These are phyloP conservation scores for Cephalopholis sonnerati DNA, from an alignment of 2,113 vertebrate genomes.

Conservation along the genomic window DNA sequence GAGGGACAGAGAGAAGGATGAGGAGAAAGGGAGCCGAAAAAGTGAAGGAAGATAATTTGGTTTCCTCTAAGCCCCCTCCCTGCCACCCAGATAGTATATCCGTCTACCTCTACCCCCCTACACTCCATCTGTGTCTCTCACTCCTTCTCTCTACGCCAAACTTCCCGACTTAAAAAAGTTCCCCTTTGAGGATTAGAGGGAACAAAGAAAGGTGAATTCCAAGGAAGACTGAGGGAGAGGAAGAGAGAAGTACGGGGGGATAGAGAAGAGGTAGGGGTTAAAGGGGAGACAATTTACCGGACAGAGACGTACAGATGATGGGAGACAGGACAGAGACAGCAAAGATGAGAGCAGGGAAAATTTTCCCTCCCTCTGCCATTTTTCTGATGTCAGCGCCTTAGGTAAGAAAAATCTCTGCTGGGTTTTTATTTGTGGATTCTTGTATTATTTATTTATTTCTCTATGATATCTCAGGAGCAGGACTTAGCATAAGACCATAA, in stretches of 20 bases:
- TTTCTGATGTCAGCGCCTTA: slow-evolving; percentile 50
- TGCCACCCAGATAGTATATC: slow-evolving; percentile 73
- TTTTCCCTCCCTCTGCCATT: slow-evolving; percentile 30
- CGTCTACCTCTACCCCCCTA: slow-evolving; percentile 47
- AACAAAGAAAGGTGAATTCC: slow-evolving; percentile 81
- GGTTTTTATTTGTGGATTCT: slow-evolving; percentile 58
- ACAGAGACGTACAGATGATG: slow-evolving; percentile 25
- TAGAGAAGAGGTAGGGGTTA: slow-evolving; percentile 42
- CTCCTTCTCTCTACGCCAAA: slow-evolving; percentile 64
- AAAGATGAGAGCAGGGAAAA: slow-evolving; percentile 24
- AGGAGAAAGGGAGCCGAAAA: slow-evolving; percentile 48
- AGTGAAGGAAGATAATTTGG: slow-evolving; percentile 74
- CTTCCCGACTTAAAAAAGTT: slow-evolving; percentile 81
- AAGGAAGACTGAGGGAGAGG: slow-evolving; percentile 46
- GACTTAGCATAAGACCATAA: slow-evolving; percentile 71
- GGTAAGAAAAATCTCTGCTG: slow-evolving; percentile 50
- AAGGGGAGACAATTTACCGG: slow-evolving; percentile 59
- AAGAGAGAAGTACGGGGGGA: slow-evolving; percentile 4
- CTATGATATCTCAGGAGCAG: slow-evolving; percentile 54
- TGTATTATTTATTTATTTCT: slow-evolving; percentile 53
- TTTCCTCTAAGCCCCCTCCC: slow-evolving; percentile 71
- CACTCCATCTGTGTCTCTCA: slow-evolving; percentile 44
- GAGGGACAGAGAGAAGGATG: slow-evolving; percentile 57
- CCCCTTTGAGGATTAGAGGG: slow-evolving; percentile 76
- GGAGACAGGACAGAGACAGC: slow-evolving; percentile 26